Conservation (phyloP, 2,113 vertebrate genomes). For the Aythya baeri region DNA sequence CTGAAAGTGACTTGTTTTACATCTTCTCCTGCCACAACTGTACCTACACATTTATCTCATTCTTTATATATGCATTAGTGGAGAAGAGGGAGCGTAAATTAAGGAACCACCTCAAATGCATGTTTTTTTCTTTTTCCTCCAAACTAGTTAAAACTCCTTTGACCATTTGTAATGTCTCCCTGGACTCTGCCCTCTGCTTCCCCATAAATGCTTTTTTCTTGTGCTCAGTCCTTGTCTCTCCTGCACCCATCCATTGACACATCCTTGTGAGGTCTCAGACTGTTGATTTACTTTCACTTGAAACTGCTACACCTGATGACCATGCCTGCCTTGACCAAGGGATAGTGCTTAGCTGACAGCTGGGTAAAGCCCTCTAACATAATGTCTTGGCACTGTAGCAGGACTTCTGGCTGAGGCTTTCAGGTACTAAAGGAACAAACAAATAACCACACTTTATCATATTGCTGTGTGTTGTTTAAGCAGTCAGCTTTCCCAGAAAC, state of each 20-base stretch:
- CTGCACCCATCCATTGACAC: background rate
- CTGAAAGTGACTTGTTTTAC: background rate
- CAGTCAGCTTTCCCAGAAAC: background rate
- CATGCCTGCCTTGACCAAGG: background rate
- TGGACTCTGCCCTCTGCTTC: background rate
- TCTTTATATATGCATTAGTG: background rate
- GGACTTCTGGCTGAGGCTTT: background rate
- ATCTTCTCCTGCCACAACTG: background rate
- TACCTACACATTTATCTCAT: background rate
- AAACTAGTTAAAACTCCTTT: background rate
- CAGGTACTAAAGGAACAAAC: background rate
- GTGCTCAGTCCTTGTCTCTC: rapidly evolving
- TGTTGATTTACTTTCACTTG: background rate
- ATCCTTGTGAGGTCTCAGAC: background rate
- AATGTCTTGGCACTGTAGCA: background rate
- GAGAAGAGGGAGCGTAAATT: background rate
- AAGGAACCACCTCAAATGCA: background rate
- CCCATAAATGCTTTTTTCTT: background rate
- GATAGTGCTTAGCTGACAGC: background rate
- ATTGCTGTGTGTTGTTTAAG: background rate
- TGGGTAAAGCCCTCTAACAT: background rate
- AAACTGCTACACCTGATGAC: background rate
- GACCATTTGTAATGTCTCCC: background rate
- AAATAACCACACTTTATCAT: background rate
- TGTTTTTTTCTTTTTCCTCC: background rate